Conservation (phyloP, 2,888 invertebrate species). For the Diplolepis rosae region DNA sequence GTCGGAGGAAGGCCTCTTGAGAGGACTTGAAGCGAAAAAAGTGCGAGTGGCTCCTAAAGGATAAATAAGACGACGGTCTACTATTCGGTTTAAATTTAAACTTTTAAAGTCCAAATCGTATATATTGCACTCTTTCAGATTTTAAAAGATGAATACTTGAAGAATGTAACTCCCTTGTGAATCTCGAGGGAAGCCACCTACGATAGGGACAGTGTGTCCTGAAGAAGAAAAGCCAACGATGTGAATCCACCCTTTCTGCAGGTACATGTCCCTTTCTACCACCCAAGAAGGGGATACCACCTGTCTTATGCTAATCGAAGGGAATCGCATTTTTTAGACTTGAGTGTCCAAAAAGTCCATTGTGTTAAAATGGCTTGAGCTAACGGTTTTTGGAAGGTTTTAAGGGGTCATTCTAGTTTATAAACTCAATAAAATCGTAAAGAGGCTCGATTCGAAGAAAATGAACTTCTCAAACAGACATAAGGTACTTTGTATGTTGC, state of each 20-base stretch:
- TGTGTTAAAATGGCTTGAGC: not conserved
- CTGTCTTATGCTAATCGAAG: conserved; percentile 22
- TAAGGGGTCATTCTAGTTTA: too few relatives aligned
- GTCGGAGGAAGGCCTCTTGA: not conserved
- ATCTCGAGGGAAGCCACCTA: conserved; percentile 7
- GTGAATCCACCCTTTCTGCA: conserved; percentile 14
- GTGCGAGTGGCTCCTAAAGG: not conserved
- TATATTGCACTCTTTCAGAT: not conserved
- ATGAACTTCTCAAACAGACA: too few relatives aligned
- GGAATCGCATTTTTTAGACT: not conserved
- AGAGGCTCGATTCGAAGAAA: too few relatives aligned
- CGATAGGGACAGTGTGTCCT: conserved; percentile 2
- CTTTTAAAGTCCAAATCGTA: not conserved
- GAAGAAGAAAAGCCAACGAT: conserved; percentile 10
- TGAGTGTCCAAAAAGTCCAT: not conserved
- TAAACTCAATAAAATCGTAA: too few relatives aligned
- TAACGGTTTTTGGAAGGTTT: not conserved
- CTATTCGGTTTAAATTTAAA: conserved; percentile 3
- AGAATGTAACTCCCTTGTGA: conserved; percentile 6
- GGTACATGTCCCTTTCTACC: conserved; percentile 22
- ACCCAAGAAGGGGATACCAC: conserved; percentile 26
- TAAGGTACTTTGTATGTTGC: too few relatives aligned
- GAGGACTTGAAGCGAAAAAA: conserved; percentile 9
- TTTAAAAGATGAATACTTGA: conserved; percentile 3
- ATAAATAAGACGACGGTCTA: conserved; percentile 12